Percentiles rank a stretch among this genome's conserved stretches.
These are phyloP conservation scores for Acanthosepion esculentum DNA, from an alignment of 2,888 invertebrate species.

Conservation along the genomic window DNA sequence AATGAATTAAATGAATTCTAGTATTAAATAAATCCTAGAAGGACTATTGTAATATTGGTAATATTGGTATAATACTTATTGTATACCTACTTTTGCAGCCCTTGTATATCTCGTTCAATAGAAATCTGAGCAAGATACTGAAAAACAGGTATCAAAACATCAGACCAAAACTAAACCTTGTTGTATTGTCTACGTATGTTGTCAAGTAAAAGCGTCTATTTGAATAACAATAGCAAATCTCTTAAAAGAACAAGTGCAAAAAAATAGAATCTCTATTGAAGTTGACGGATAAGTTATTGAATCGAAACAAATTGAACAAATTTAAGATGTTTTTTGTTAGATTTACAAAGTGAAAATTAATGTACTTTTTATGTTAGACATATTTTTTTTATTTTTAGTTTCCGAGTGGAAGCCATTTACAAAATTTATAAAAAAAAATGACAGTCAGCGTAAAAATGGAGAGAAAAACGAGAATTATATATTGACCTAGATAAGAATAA, in stretches of 20 bases:
- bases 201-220: neutral
- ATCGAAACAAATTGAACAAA: conserved; percentile 10
- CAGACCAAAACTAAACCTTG: neutral
- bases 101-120: no score
- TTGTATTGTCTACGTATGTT: neutral
- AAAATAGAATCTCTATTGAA: neutral
- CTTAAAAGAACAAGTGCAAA: neutral
- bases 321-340: neutral
- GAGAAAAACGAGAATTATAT: no score
- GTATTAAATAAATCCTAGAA: no score
- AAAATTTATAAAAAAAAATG: neutral
- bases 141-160: neutral
- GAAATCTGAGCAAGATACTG: neutral
- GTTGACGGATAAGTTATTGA: neutral
- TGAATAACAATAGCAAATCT: neutral
- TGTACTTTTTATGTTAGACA: conserved; percentile 24
- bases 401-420: neutral
- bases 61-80: no score
- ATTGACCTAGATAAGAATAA: no score
- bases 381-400: neutral
- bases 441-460: no score
- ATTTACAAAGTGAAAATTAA: conserved; percentile 24
- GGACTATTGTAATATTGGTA: no score
- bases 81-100: no score
- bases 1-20: no score